Conservation (phyloP, 2,888 invertebrate species). For the Brachylomia viminalis region DNA sequence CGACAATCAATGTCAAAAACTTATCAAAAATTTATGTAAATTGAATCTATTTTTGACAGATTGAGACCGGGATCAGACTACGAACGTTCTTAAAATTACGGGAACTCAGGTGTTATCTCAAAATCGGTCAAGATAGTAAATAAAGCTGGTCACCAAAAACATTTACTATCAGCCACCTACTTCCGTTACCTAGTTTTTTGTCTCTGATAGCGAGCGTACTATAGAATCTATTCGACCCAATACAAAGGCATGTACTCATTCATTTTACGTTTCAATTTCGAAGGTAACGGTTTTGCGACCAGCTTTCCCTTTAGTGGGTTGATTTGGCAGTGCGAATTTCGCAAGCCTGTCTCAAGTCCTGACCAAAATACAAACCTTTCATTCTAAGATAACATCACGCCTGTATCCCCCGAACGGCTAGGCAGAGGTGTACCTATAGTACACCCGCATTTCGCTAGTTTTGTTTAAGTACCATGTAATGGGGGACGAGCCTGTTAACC, state of each 20-base stretch:
- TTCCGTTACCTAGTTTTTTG: slow-evolving; percentile 45
- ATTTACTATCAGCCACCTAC: slow-evolving; percentile 39
- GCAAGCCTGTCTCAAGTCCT: slow-evolving; percentile 28
- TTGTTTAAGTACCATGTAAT: too few relatives aligned
- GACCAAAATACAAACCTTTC: background rate
- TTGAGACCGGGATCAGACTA: too few relatives aligned
- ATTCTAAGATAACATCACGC: background rate
- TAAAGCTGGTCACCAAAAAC: slow-evolving; percentile 1
- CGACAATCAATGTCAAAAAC: too few relatives aligned
- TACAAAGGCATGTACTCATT: slow-evolving; percentile 34
- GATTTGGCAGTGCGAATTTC: slow-evolving; percentile 44
- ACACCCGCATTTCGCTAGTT: too few relatives aligned
- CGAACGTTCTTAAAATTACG: too few relatives aligned
- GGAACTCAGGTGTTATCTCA: background rate
- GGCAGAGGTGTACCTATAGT: too few relatives aligned
- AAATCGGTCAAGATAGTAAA: slow-evolving; percentile 12
- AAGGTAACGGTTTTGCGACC: slow-evolving; percentile 47
- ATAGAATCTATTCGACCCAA: slow-evolving; percentile 22
- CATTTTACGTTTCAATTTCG: slow-evolving; percentile 43
- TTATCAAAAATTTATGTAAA: too few relatives aligned
- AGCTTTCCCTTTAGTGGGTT: slow-evolving; percentile 63
- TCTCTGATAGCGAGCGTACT: slow-evolving; percentile 20
- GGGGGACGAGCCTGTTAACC: too few relatives aligned
- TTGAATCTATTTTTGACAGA: too few relatives aligned
- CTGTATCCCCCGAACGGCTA: too few relatives aligned